phyloP scores from a whole-genome alignment of 1,140 invertebrate genomes.

The Bursaphelenchus mucronatus region DNA sequence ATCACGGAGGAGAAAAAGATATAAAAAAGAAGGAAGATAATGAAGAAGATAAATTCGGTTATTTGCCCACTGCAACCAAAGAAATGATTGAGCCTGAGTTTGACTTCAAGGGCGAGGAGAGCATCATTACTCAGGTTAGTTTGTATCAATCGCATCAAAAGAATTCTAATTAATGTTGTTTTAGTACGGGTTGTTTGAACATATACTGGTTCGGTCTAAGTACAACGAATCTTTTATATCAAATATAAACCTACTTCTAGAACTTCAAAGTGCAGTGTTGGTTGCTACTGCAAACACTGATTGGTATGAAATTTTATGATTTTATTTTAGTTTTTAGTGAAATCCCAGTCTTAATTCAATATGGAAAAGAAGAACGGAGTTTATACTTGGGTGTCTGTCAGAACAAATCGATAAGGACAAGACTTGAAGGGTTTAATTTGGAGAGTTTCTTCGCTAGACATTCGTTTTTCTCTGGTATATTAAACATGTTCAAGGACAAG shows the following conservation, averaged over 20 bases:
- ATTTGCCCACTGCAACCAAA: conserved; percentile 16
- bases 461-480: conserved; percentile 34
- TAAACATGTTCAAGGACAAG: conserved; percentile 45
- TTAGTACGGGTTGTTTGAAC: conserved; percentile 39
- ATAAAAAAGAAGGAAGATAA: conserved; percentile 14
- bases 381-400: conserved; percentile 29
- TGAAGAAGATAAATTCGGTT: conserved; percentile 16
- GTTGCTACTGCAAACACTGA: conserved; percentile 26
- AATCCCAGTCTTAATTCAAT: conserved; percentile 38
- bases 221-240: conserved; percentile 13
- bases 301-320: conserved; percentile 32
- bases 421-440: conserved; percentile 27
- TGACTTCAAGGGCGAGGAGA: conserved; percentile 13
- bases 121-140: conserved; percentile 24
- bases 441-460: conserved; percentile 30
- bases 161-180: conserved; percentile 12
- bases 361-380: conserved; percentile 13
- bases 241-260: too few species aligned
- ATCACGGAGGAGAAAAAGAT: neutral
- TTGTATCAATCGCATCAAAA: neutral
- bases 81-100: conserved; percentile 15
- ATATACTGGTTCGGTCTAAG: conserved; percentile 30
- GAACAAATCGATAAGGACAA: conserved; percentile 32
- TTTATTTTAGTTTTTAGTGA: conserved; percentile 33
- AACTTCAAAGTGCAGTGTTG: too few species aligned